A percentile compares a stretch with the other conserved stretches of the same genome.
These are phyloP conservation scores for Mesembrinibis cayennensis DNA, from an alignment of 2,113 vertebrate genomes.

Conservation along the genomic window DNA sequence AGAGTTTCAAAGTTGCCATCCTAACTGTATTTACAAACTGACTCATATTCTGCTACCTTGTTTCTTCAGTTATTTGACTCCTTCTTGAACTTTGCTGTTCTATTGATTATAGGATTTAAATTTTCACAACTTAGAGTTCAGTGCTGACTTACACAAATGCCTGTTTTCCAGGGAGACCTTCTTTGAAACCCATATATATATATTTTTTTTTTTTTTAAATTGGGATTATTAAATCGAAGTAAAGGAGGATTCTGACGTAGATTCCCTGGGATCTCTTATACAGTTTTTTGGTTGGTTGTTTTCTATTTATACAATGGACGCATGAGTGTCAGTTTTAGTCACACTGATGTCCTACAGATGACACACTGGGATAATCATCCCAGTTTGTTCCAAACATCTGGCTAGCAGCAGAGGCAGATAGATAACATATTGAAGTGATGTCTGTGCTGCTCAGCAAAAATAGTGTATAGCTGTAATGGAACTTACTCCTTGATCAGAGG, in stretches of 20 bases:
- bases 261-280: background rate
- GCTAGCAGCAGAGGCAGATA: conserved; percentile 1
- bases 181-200: background rate
- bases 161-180: background rate
- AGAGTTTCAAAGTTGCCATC: background rate
- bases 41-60: background rate
- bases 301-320: background rate
- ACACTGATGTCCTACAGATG: background rate
- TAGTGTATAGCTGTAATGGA: background rate
- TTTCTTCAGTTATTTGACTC: background rate
- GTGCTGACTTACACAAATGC: background rate
- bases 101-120: background rate
- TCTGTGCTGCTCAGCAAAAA: conserved; percentile 14
- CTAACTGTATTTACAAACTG: background rate
- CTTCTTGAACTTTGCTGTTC: background rate
- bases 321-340: background rate
- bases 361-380: background rate
- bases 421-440: background rate
- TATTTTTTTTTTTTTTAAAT: background rate
- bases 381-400: conserved; percentile 21
- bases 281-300: background rate
- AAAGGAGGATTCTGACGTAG: background rate
- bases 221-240: background rate
- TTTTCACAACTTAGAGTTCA: background rate
- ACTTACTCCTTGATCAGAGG: background rate